These are phyloP conservation scores for Neogobius melanostomus DNA, from an alignment of 2,113 vertebrate genomes.

Conservation along the genomic window DNA sequence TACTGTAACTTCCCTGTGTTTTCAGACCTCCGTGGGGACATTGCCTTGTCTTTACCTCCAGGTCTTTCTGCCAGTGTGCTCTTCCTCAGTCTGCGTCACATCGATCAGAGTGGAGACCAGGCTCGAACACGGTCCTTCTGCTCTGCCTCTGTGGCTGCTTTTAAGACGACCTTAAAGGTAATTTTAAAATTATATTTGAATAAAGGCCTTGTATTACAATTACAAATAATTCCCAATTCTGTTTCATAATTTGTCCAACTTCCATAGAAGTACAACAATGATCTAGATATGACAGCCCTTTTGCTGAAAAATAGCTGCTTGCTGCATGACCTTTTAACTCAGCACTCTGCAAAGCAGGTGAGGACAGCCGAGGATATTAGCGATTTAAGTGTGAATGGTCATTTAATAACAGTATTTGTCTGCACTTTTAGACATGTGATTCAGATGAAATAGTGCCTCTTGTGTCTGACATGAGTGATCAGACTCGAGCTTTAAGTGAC, in stretches of 20 bases:
- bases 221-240: neutral
- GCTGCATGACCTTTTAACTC: constrained; percentile 76
- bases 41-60: constrained; percentile 57
- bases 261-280: constrained; percentile 71
- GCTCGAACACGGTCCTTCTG: constrained; percentile 59
- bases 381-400: neutral
- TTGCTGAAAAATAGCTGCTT: constrained; percentile 79
- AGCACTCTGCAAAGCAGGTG: constrained; percentile 67
- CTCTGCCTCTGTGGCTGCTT: constrained; percentile 48
- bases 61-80: constrained; percentile 75
- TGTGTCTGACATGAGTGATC: constrained; percentile 57
- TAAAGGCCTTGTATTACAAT: neutral
- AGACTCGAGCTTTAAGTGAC: constrained; percentile 61
- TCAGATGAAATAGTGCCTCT: constrained; percentile 50
- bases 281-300: constrained; percentile 67
- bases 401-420: neutral
- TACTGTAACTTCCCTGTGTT: neutral
- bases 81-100: constrained; percentile 78
- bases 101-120: constrained; percentile 64
- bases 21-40: constrained; percentile 74
- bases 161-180: constrained; percentile 82
- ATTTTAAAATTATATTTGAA: neutral
- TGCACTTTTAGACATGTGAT: constrained; percentile 33
- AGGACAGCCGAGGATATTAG: neutral
- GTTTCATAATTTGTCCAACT: neutral